Conservation (phyloP, 2,888 invertebrate genomes). For the Melipona beecheii region DNA sequence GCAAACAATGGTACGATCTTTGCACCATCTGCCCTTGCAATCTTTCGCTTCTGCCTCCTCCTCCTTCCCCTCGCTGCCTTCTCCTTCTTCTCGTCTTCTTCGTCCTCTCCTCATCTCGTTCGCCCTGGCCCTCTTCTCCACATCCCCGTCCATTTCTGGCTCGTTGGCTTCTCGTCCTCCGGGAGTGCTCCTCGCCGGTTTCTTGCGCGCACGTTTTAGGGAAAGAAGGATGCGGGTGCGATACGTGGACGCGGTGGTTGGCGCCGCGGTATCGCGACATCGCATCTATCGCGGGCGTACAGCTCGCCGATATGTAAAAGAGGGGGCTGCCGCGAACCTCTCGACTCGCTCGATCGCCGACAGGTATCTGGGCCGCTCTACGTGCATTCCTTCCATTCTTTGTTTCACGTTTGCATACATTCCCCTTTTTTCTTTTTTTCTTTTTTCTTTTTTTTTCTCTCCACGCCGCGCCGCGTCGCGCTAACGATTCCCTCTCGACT, state of each 20-base stretch:
- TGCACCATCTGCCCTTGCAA: conserved; percentile 76
- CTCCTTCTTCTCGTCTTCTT: conserved; percentile 52
- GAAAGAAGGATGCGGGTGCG: conserved; percentile 43
- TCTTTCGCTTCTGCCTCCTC: conserved; percentile 63
- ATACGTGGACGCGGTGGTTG: conserved; percentile 58
- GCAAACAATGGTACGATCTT: conserved; percentile 79
- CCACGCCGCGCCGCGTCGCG: background rate
- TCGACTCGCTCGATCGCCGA: conserved; percentile 34
- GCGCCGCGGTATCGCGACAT: conserved; percentile 75
- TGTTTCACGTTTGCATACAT: conserved; percentile 29
- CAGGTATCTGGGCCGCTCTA: conserved; percentile 54
- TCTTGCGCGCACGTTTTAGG: conserved; percentile 13
- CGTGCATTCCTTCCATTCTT: conserved; percentile 52
- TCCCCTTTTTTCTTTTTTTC: background rate
- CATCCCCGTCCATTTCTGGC: conserved; percentile 8
- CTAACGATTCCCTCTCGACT: background rate
- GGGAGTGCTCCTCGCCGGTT: background rate
- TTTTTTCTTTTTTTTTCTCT: background rate
- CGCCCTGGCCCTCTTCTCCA: conserved; percentile 5
- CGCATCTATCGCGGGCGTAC: conserved; percentile 74
- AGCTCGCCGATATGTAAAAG: conserved; percentile 75
- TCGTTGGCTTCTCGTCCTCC: conserved; percentile 10
- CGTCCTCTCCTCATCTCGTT: conserved; percentile 34
- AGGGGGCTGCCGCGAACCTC: conserved; percentile 50
- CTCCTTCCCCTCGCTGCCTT: background rate